Conservation (phyloP, 1,140 invertebrate genomes). For the Cydia strobilella region DNA sequence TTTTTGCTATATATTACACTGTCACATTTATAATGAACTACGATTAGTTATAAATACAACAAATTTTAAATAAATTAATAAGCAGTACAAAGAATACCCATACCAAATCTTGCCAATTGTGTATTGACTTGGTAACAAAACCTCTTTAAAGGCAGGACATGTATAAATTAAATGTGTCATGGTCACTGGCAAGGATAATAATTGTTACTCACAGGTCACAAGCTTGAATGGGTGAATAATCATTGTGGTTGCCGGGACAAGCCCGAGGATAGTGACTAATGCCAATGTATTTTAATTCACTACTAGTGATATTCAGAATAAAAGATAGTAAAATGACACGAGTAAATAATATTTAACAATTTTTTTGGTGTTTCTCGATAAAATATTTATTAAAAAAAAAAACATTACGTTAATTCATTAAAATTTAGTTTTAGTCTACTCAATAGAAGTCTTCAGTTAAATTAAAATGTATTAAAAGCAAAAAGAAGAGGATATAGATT, state of each 20-base stretch:
- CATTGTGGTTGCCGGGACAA: background rate
- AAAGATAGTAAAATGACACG: too few species aligned
- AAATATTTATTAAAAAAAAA: too few species aligned
- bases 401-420: too few species aligned
- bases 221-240: background rate
- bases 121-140: background rate
- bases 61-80: too few species aligned
- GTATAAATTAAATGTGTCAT: background rate
- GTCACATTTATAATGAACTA: too few species aligned
- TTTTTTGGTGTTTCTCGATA: too few species aligned
- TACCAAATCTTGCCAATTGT: background rate
- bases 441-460: background rate
- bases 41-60: too few species aligned
- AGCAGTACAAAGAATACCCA: too few species aligned
- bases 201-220: slow-evolving; percentile 16
- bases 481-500: too few species aligned
- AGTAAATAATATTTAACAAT: too few species aligned
- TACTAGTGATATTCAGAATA: background rate
- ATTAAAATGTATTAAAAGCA: background rate
- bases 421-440: too few species aligned
- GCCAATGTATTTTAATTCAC: background rate
- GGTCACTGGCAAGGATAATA: slow-evolving; percentile 20
- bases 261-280: slow-evolving; percentile 18
- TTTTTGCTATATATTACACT: too few species aligned
- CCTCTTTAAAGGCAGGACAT: background rate